phyloP scores from a whole-genome alignment of 2,113 vertebrate genomes.

The Mionectes macconnelli region DNA sequence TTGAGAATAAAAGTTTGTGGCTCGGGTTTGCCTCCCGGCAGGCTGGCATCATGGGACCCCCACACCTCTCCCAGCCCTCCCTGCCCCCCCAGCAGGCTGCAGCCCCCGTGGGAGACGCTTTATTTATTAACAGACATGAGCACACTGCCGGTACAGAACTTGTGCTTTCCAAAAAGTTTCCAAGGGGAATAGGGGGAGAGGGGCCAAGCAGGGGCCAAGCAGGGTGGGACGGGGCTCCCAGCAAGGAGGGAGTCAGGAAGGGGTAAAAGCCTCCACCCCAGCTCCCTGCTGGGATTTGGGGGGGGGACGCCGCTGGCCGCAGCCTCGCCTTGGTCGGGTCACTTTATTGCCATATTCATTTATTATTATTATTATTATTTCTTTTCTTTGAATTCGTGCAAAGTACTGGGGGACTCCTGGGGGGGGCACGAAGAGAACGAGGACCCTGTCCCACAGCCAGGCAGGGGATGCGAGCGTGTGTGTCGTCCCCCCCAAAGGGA shows the following conservation, averaged over 20 bases:
- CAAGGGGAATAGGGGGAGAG: constrained; percentile 61
- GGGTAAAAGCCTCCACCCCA: neutral
- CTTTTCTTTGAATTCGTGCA: constrained; percentile 65
- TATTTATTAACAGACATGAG: constrained; percentile 89
- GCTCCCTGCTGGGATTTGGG: neutral
- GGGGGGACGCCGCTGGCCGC: constrained; percentile 41
- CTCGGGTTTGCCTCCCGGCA: constrained; percentile 32
- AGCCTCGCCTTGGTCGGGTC: constrained; percentile 63
- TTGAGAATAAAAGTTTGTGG: constrained; percentile 84
- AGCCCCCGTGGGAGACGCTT: constrained; percentile 68
- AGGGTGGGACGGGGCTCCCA: neutral
- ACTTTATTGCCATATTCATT: constrained; percentile 78
- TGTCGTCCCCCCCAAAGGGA: neutral
- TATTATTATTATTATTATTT: constrained; percentile 27
- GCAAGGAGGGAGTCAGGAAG: neutral
- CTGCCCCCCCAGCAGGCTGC: neutral
- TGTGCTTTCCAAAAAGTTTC: constrained; percentile 85
- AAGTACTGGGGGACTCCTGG: constrained; percentile 67
- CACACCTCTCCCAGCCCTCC: neutral
- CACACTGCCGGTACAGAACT: constrained; percentile 84
- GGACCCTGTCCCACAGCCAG: neutral
- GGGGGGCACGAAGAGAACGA: constrained; percentile 26
- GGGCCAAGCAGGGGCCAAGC: constrained; percentile 10
- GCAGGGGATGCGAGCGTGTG: neutral
- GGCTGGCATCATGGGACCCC: neutral